phyloP scores from a whole-genome alignment of 2,888 invertebrate species.

The Hylaea fasciaria region DNA sequence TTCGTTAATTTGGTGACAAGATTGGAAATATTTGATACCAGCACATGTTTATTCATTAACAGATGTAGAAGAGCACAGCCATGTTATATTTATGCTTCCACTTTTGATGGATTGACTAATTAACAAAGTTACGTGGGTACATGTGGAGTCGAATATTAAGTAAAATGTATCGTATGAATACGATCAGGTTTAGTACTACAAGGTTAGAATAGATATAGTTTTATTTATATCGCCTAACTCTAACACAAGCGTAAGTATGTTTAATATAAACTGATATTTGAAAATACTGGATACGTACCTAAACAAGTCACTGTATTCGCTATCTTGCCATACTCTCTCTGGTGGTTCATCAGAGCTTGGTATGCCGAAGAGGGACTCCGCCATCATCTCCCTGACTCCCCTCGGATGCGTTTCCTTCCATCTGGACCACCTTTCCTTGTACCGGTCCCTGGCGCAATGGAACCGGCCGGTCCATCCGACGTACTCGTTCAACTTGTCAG shows the following conservation, averaged over 20 bases:
- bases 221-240: too few relatives aligned
- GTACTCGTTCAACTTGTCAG: conserved; percentile 92
- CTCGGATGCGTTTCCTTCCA: conserved; percentile 87
- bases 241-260: too few relatives aligned
- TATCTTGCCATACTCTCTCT: conserved; percentile 69
- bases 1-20: background rate
- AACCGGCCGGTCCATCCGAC: conserved; percentile 90
- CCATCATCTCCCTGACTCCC: conserved; percentile 80
- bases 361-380: conserved; percentile 74
- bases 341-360: conserved; percentile 73
- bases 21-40: conserved; percentile 4
- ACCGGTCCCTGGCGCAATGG: conserved; percentile 87
- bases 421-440: conserved; percentile 85
- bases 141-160: too few relatives aligned
- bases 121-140: background rate
- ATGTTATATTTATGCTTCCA: conserved; percentile 2
- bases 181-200: too few relatives aligned
- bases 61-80: conserved; percentile 11
- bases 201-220: too few relatives aligned
- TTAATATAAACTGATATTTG: too few relatives aligned
- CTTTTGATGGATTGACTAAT: conserved; percentile 16
- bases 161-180: too few relatives aligned
- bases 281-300: conserved; percentile 53
- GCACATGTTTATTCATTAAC: background rate
- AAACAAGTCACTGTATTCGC: conserved; percentile 72